Percentiles rank a stretch among this genome's conserved stretches.
These are phyloP conservation scores for Pelodiscus sinensis DNA, from an alignment of 2,113 vertebrate genomes.

Conservation along the genomic window DNA sequence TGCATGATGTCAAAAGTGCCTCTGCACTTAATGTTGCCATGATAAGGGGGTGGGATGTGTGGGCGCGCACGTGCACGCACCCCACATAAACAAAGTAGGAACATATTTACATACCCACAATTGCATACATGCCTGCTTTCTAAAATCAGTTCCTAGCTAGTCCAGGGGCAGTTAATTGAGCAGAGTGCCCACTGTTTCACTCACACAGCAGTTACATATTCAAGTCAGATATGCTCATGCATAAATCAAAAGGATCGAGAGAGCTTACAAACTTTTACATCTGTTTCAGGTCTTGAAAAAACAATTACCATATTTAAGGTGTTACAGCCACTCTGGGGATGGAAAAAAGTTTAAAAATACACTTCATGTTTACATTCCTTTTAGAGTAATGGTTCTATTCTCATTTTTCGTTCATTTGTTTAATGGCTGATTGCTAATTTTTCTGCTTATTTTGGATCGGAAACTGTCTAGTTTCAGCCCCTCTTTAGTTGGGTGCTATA, in stretches of 20 bases:
- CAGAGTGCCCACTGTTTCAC: neutral
- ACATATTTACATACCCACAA: neutral
- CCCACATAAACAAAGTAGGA: neutral
- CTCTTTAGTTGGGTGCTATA: constrained; percentile 42
- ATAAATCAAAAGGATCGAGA: neutral
- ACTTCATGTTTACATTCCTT: constrained; percentile 77
- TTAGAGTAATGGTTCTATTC: constrained; percentile 39
- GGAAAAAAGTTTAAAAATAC: constrained; percentile 84
- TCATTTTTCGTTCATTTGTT: constrained; percentile 66
- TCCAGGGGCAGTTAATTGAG: neutral
- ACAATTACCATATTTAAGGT: constrained; percentile 57
- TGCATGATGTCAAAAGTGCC: too few species aligned
- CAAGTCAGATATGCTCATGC: neutral
- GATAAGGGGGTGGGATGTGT: neutral
- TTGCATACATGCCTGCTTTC: neutral
- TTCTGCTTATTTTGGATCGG: constrained; percentile 56
- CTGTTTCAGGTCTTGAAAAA: constrained; percentile 21
- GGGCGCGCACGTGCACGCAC: too few species aligned
- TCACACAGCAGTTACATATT: neutral
- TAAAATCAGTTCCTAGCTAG: neutral
- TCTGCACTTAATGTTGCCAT: too few species aligned
- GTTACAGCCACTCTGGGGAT: constrained; percentile 32
- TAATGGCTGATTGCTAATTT: constrained; percentile 66
- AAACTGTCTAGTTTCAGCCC: constrained; percentile 16
- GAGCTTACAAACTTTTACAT: neutral